Base-by-base conservation (phyloP, 1,140 invertebrate genomes). In the Chelonus insularis region DNA sequence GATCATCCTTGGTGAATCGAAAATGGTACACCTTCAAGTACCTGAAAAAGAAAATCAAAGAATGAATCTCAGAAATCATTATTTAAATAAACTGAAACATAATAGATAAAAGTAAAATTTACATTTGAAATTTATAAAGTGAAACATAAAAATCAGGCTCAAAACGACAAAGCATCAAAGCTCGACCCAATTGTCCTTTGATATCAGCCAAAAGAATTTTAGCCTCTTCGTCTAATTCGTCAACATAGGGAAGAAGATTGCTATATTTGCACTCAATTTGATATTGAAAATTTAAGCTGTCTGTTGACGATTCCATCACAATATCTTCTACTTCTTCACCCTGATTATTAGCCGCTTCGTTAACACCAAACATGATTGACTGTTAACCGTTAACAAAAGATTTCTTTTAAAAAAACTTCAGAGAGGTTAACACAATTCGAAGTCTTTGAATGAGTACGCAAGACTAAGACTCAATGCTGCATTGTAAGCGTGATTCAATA, bases 1-100 rank as follows among this genome's bases (percentile, higher is more conserved):
- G 95, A 76, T 97, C 94, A 69, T 92, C 88, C 80, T 96, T 97
- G 1, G 88, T 88, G 79, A 97, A 96, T 71, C 92, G 92, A 62
- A 89, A 75, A 9, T 92, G 92, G 84, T 95, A 95, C 20, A 95
- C 78, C 67, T 87, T 85, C 25, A 95, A 87, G 71, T 93, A 96
- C 69, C 90, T 91, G 71, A 12, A 43, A 60, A 12, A 54, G 9
- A 63, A 85, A 83, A 60, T 67, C 68, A 72, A 70, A 64, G 48
- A 66, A 36, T 61, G 2, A 14, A 34, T 1, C 12, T 11, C 4
- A 11, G 25, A 48, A 1, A 61, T 23, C 6, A 37, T 63, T 32
- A 52, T 25, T 9, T 36, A 48, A 45, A 52, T 4, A 25, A 43
- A 25, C 4, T 8, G 1, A 57, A 32, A 5, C 25, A 3, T 29